phyloP scores from a whole-genome alignment of 1,140 invertebrate genomes.

The Glossosoma conforme region DNA sequence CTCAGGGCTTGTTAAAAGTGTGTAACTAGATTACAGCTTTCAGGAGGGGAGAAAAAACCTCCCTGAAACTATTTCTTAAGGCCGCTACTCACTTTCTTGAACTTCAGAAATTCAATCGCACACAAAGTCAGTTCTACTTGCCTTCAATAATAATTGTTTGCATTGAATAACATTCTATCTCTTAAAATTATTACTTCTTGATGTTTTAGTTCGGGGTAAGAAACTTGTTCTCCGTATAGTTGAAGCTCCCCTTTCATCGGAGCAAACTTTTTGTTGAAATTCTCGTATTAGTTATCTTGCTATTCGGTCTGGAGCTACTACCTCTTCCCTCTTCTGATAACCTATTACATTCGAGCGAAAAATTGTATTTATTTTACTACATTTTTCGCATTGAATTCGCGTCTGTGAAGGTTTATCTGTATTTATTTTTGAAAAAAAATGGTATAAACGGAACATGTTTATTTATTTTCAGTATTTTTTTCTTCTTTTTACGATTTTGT shows the following conservation, averaged over 20 bases:
- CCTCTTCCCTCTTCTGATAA: not conserved
- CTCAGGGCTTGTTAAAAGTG: no score
- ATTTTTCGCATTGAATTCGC: not conserved
- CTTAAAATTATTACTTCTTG: slow-evolving; percentile 15
- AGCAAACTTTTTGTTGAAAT: slow-evolving; percentile 1
- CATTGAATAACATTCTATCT: slow-evolving; percentile 25
- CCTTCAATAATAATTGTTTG: slow-evolving; percentile 19
- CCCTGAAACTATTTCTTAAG: no score
- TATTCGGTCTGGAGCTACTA: not conserved
- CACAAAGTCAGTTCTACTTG: not conserved
- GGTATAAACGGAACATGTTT: no score
- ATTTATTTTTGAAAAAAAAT: no score
- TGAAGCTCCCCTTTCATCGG: slow-evolving; percentile 1
- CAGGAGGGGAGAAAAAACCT: no score
- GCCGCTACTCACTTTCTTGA: no score
- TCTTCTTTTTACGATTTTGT: no score
- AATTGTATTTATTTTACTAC: not conserved
- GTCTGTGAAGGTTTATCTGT: not conserved
- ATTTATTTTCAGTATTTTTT: no score
- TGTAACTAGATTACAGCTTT: no score
- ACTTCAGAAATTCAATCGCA: not conserved
- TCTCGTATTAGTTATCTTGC: slow-evolving; percentile 2
- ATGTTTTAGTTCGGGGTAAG: slow-evolving; percentile 9
- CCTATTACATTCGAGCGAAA: not conserved
- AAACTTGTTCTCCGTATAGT: not conserved